Evolutionary conservation across 1,140 invertebrate species (phyloP).

Genomic region (Lepidotrigona ventralis): DNA sequence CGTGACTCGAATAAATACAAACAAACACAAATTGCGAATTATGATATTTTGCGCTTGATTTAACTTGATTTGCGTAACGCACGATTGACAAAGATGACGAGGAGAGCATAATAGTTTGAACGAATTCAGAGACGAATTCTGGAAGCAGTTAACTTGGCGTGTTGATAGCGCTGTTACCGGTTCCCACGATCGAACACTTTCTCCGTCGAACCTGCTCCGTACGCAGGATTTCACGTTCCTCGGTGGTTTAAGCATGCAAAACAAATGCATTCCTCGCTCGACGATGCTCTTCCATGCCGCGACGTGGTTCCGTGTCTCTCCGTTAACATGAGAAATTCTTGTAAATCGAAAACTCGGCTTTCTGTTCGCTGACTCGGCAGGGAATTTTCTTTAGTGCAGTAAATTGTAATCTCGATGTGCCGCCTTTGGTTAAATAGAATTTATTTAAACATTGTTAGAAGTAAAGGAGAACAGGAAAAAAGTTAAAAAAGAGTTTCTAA

Average conservation of each 20-base stretch:
- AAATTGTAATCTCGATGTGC: neutral
- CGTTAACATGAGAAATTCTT: neutral
- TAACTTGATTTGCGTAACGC: neutral
- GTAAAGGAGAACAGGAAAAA: neutral
- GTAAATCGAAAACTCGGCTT: too few relatives aligned
- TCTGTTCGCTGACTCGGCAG: neutral
- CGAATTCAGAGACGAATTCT: constrained; percentile 7
- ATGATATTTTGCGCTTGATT: neutral
- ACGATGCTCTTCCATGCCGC: neutral
- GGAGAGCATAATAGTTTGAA: neutral
- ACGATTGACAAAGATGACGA: neutral
- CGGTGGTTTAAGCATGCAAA: constrained; percentile 31
- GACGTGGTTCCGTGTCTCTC: neutral
- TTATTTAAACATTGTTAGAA: too few relatives aligned
- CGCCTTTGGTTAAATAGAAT: too few relatives aligned
- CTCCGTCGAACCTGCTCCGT: constrained; percentile 61
- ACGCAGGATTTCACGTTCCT: constrained; percentile 33
- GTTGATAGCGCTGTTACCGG: constrained; percentile 60
- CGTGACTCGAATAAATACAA: too few relatives aligned
- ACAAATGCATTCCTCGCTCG: neutral
- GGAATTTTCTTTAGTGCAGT: neutral
- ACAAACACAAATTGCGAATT: neutral
- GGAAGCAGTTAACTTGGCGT: constrained; percentile 17
- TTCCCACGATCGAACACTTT: constrained; percentile 74
- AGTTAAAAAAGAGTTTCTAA: neutral